Evolutionary conservation across 35 echinoderm and acorn worm species (phyloP).

Genomic region (Apostichopus californicus): DNA sequence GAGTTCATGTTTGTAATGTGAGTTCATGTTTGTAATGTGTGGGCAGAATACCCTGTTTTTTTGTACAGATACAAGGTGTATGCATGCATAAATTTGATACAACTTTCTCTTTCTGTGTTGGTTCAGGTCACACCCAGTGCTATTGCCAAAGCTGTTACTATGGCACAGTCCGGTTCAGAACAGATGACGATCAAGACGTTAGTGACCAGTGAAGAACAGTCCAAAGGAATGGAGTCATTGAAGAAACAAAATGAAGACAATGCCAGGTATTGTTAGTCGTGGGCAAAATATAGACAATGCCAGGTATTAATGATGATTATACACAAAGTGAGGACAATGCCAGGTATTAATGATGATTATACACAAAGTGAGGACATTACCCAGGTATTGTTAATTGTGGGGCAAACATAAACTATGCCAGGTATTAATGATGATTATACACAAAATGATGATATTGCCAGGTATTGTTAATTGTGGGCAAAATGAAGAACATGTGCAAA

Average conservation of each 20-base stretch:
- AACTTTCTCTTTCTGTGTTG: neutral
- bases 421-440: constrained; percentile 56
- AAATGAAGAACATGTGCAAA: too few relatives aligned
- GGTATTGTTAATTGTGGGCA: too few relatives aligned
- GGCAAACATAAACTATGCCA: constrained; percentile 61
- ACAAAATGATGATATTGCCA: constrained; percentile 58
- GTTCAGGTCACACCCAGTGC: neutral
- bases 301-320: constrained; percentile 60
- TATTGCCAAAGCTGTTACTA: neutral
- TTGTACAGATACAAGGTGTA: too few relatives aligned
- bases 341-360: constrained; percentile 53
- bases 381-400: neutral
- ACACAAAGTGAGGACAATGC: constrained; percentile 63
- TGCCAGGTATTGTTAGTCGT: neutral
- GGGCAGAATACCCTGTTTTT: too few relatives aligned
- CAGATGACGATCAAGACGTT: neutral
- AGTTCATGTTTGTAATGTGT: too few relatives aligned
- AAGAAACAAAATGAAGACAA: constrained; percentile 8
- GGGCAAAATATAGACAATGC: constrained; percentile 58
- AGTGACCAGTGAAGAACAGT: constrained; percentile 49
- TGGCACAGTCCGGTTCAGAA: neutral
- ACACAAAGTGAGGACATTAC: neutral
- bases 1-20: too few relatives aligned
- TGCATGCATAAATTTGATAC: too few relatives aligned
- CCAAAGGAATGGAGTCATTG: constrained; percentile 25